A percentile compares a stretch with the other conserved stretches of the same genome.
Conservation (phyloP, 2,888 invertebrate genomes). For the Linnaemya tessellans region DNA sequence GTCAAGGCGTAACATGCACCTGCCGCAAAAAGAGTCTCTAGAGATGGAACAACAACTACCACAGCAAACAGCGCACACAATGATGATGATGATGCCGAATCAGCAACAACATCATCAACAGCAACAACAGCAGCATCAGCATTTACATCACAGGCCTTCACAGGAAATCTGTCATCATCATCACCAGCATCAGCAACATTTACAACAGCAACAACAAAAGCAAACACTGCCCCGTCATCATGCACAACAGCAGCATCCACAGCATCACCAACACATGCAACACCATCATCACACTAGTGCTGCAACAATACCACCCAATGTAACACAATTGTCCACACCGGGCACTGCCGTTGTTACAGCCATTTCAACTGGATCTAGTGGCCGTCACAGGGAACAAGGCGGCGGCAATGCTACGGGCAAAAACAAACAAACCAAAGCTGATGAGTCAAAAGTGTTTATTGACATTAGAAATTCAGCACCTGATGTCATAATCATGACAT, state of each 20-base stretch:
- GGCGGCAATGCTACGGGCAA: slow-evolving; percentile 55
- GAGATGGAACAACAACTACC: slow-evolving; percentile 79
- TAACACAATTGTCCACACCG: slow-evolving; percentile 68
- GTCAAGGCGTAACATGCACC: slow-evolving; percentile 77
- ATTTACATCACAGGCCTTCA: slow-evolving; percentile 71
- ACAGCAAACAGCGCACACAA: slow-evolving; percentile 61
- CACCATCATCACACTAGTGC: slow-evolving; percentile 67
- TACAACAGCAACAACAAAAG: slow-evolving; percentile 77
- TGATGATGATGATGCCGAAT: slow-evolving; percentile 50
- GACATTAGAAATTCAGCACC: slow-evolving; percentile 95
- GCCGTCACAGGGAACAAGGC: slow-evolving; percentile 55
- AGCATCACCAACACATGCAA: slow-evolving; percentile 74
- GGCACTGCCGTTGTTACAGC: slow-evolving; percentile 71
- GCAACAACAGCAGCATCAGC: slow-evolving; percentile 73
- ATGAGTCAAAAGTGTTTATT: slow-evolving; percentile 87
- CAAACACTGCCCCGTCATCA: slow-evolving; percentile 65
- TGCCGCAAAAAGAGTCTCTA: slow-evolving; percentile 76
- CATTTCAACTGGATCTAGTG: slow-evolving; percentile 61
- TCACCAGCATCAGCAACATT: slow-evolving; percentile 82
- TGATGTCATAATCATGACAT: slow-evolving; percentile 91
- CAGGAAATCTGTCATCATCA: slow-evolving; percentile 81
- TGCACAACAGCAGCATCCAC: slow-evolving; percentile 65
- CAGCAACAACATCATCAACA: slow-evolving; percentile 70
- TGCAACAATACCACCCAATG: slow-evolving; percentile 73
- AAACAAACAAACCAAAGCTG: slow-evolving; percentile 76